Conservation (phyloP, 1,140 invertebrate species). For the Parasteatoda tepidariorum region DNA sequence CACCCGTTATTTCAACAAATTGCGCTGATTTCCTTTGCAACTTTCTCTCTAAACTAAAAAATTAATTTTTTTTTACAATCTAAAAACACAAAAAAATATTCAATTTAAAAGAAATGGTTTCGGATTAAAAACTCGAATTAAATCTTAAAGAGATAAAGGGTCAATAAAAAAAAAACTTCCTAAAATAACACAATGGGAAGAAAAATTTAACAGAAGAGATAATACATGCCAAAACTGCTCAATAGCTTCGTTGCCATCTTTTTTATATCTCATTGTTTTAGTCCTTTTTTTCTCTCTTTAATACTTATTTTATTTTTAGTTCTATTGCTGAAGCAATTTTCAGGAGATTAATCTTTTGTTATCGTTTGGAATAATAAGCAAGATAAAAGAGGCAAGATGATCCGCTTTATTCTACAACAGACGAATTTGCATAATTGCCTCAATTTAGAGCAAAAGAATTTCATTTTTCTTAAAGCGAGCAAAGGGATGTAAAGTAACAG, state of each 20-base stretch:
- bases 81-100: conserved; percentile 6
- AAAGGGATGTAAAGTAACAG: conserved; percentile 8
- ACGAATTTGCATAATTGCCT: conserved; percentile 52
- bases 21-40: too few relatives aligned
- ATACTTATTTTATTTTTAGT: conserved; percentile 15
- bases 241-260: neutral
- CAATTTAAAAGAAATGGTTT: conserved; percentile 9
- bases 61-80: conserved; percentile 15
- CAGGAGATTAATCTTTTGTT: conserved; percentile 59
- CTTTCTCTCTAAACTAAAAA: conserved; percentile 12
- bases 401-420: conserved; percentile 38
- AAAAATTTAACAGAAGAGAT: neutral
- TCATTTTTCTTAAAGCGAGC: conserved; percentile 2
- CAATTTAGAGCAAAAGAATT: conserved; percentile 39
- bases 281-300: neutral
- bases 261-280: conserved; percentile 1
- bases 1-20: neutral
- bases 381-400: conserved; percentile 48
- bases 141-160: neutral
- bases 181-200: conserved; percentile 21
- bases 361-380: conserved; percentile 52
- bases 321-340: conserved; percentile 33
- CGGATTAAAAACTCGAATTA: conserved; percentile 38
- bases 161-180: neutral
- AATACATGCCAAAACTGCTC: conserved; percentile 17